Evolutionary conservation across 2,113 vertebrate genomes (phyloP).

Genomic region (Pyrgilauda ruficollis): DNA sequence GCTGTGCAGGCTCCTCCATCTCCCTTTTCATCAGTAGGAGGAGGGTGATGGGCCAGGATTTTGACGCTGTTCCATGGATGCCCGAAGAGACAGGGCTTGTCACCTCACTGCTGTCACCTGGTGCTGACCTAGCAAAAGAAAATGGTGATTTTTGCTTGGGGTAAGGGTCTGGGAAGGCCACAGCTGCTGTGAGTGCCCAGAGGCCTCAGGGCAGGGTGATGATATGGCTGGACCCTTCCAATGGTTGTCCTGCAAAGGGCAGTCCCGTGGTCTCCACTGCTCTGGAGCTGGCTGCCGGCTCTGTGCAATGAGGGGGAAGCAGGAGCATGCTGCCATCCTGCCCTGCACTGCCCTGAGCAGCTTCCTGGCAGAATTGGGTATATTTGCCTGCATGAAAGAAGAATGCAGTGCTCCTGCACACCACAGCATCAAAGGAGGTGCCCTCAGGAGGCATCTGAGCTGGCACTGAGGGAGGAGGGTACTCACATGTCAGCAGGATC

Average conservation of each 20-base stretch:
- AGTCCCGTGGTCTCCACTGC: neutral
- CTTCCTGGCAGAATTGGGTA: neutral
- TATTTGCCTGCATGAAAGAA: neutral
- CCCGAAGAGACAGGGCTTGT: neutral
- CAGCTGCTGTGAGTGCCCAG: neutral
- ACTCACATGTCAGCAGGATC: neutral
- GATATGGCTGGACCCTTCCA: neutral
- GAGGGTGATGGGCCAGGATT: neutral
- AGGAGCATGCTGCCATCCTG: neutral
- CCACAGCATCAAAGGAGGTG: neutral
- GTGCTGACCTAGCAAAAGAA: neutral
- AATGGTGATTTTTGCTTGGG: neutral
- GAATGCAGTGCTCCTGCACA: neutral
- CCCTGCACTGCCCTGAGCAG: neutral
- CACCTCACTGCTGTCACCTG: neutral
- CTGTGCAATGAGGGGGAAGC: neutral
- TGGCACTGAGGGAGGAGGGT: neutral
- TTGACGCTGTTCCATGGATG: neutral
- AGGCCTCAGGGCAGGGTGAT: neutral
- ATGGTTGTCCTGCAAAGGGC: neutral
- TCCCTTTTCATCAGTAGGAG: neutral
- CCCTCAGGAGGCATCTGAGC: neutral
- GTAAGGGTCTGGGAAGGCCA: neutral
- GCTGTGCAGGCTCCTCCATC: neutral
- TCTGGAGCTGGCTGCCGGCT: neutral